Conservation (phyloP, 2,888 invertebrate species). For the Priocnemis perturbator region DNA sequence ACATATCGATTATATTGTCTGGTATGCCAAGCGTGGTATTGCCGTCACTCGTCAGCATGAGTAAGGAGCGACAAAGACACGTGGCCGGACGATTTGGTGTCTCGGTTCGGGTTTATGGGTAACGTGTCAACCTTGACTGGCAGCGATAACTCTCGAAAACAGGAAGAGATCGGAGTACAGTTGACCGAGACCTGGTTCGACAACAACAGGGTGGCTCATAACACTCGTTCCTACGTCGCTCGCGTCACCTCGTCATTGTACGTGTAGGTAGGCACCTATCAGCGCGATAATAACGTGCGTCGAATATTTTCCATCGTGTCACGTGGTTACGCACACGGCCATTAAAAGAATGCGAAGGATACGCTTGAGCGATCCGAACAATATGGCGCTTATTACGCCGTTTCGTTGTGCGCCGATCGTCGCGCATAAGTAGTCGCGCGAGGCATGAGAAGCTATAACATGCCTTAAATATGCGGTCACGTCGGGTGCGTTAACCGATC, state of each 20-base stretch:
- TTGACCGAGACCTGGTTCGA: conserved; percentile 45
- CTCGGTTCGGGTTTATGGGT: conserved; percentile 43
- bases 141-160: conserved; percentile 43
- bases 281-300: too few relatives aligned
- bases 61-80: conserved; percentile 27
- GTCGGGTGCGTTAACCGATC: conserved; percentile 31
- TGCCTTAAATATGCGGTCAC: conserved; percentile 26
- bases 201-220: not conserved
- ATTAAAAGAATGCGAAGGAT: conserved; percentile 47
- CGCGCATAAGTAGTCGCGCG: conserved; percentile 19
- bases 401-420: conserved; percentile 38
- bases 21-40: too few relatives aligned
- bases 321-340: conserved; percentile 27
- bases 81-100: not conserved
- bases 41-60: not conserved
- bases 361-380: conserved; percentile 46
- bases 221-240: not conserved
- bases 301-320: not conserved
- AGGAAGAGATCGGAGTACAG: conserved; percentile 38
- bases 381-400: conserved; percentile 51
- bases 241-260: too few relatives aligned
- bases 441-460: conserved; percentile 44
- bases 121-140: conserved; percentile 44
- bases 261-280: too few relatives aligned
- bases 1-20: not conserved